Conservation (phyloP, 2,797 vertebrate species). For the Lophotriccus pileatus region DNA sequence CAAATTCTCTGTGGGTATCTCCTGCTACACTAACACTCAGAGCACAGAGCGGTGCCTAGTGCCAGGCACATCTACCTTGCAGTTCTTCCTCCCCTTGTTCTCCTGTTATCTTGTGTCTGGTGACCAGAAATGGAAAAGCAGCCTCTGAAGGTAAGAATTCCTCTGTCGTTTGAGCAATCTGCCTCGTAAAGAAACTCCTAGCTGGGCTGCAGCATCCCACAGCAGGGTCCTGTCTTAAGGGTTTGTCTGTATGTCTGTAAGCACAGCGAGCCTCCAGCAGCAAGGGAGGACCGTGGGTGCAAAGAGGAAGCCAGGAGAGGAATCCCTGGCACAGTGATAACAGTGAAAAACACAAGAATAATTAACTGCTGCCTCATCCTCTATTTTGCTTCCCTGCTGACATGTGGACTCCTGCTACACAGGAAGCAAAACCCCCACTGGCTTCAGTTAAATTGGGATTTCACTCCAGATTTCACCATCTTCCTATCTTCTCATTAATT, state of each 20-base stretch:
- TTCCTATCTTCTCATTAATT: not conserved
- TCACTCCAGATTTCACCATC: not conserved
- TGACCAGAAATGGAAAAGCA: not conserved
- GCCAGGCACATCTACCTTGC: not conserved
- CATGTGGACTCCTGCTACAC: not conserved
- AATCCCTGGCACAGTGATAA: not conserved
- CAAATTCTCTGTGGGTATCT: slow-evolving; percentile 25
- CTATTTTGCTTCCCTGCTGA: not conserved
- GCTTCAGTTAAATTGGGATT: not conserved
- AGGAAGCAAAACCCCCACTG: not conserved
- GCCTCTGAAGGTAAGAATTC: slow-evolving; percentile 5
- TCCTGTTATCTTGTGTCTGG: not conserved
- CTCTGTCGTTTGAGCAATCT: not conserved
- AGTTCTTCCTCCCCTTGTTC: not conserved
- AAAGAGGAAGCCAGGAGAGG: not conserved
- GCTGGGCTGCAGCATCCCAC: not conserved
- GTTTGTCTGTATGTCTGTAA: not conserved
- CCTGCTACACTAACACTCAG: not conserved
- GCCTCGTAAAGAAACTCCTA: not conserved
- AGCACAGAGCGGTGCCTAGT: fast-evolving
- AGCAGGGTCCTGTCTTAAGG: not conserved
- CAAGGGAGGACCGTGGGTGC: not conserved
- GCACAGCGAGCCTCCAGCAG: not conserved
- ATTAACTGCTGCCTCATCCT: not conserved
- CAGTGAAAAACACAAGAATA: not conserved